Evolutionary conservation across 2,888 invertebrate genomes (phyloP).

Genomic region (Dryobotodes eremita): DNA sequence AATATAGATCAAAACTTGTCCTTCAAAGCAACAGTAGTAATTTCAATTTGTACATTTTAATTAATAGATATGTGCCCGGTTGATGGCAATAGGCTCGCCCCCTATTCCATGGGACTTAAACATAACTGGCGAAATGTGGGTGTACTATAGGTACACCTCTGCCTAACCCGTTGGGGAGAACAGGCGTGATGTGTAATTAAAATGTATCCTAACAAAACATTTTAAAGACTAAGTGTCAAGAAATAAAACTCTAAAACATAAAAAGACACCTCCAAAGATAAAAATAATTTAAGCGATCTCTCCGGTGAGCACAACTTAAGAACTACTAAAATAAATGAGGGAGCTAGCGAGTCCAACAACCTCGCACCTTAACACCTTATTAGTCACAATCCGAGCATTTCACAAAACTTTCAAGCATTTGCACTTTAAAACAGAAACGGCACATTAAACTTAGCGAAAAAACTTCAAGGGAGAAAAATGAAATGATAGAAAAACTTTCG

Average conservation of each 20-base stretch:
- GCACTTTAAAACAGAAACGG: constrained; percentile 50
- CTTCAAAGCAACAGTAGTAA: no score
- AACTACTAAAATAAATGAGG: constrained; percentile 18
- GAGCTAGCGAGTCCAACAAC: constrained; percentile 4
- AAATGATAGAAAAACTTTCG: constrained; percentile 64
- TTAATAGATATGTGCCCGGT: neutral
- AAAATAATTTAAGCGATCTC: neutral
- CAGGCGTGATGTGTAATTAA: no score
- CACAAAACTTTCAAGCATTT: constrained; percentile 49
- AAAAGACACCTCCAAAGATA: neutral
- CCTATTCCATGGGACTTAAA: no score
- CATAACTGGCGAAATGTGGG: no score
- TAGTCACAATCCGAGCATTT: constrained; percentile 51
- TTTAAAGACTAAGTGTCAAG: neutral
- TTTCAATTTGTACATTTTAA: neutral
- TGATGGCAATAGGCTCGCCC: no score
- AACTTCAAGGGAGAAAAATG: constrained; percentile 47
- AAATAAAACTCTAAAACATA: neutral
- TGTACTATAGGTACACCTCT: no score
- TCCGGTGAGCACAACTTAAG: neutral
- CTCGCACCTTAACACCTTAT: constrained; percentile 45
- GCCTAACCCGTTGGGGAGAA: no score
- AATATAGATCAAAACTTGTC: neutral
- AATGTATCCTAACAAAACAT: neutral
- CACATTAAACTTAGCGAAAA: constrained; percentile 51